A percentile compares a stretch with the other conserved stretches of the same genome.
Conservation (phyloP, 1,140 invertebrate species). For the Brachionus rubens region DNA sequence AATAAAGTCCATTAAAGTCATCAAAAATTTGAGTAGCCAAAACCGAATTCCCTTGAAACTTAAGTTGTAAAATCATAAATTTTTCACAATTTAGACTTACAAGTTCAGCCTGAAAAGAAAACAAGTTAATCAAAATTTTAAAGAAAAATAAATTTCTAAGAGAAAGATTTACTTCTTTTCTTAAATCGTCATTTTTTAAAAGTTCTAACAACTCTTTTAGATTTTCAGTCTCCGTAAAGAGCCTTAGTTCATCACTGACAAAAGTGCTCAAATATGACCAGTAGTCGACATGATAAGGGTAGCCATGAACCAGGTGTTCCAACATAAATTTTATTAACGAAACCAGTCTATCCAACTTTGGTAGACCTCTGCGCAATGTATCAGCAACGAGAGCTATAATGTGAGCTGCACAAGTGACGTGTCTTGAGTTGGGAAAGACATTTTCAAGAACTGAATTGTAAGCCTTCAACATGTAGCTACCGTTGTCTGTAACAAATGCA, state of each 20-base stretch:
- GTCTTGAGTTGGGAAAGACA: too few species aligned
- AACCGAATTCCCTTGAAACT: neutral
- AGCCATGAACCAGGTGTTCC: too few species aligned
- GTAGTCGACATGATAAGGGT: neutral
- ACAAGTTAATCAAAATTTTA: too few species aligned
- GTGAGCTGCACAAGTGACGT: too few species aligned
- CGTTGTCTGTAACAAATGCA: too few species aligned
- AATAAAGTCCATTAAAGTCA: neutral
- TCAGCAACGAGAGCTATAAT: neutral
- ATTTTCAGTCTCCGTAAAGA: neutral
- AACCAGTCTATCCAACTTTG: neutral
- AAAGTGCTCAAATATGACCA: neutral
- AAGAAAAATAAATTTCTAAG: neutral
- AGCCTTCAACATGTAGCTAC: too few species aligned
- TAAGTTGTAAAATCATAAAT: neutral
- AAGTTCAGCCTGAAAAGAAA: neutral
- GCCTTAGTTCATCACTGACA: neutral
- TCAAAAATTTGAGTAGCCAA: neutral
- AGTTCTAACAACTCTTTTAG: neutral
- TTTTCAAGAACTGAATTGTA: too few species aligned
- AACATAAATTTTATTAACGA: neutral
- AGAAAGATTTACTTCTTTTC: neutral
- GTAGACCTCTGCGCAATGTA: neutral
- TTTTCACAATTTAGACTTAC: neutral
- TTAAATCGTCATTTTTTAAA: neutral